Evolutionary conservation across 2,888 invertebrate species (phyloP), one percentile per base, ranked within the genome.

Genomic region (Leucoma salicis): DNA sequence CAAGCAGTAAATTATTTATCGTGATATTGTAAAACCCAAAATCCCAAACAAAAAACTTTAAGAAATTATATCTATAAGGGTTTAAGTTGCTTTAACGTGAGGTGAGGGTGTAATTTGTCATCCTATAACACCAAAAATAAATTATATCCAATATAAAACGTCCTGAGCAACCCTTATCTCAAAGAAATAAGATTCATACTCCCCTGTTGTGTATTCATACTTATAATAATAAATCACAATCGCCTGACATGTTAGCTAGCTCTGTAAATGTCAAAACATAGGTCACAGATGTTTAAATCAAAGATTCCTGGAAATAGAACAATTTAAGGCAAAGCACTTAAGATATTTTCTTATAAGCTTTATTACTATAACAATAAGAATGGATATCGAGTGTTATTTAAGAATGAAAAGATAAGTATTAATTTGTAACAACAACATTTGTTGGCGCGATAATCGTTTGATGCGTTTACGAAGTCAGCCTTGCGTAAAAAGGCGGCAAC

Each of bases 201-300:
- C 13, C 24, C 33, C 38, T 38, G 33, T 25, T 29, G 15, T 11
- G 11, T 2, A 10, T 7, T 21, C 32, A 25, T 35, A 49, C 46
- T 49, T 34, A 39, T 37, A 15, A 40, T 27, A 35, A 42, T 66
- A 66, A 66, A 73, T 73, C 65, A 66, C 48, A 43, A 58, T 56
- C 31, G 40, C 46, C 35, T 56, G 60, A 63, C 63, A 44, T 57
- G 49, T 56, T 29, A 57, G 52, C 60, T 57, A 51, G 54, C 60
- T 66, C 49, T 47, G 55, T 45, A 48, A 56, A 64, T 53, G 70
- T 71, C 71, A 72, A 66, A 71, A 71, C 70, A 67, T 54, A 61
- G 63, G 63, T 65, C 63, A 53, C 55, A 46, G 42, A 50, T 49
- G 51, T 49, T 51, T 69, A 64, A 69, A 70, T 71, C 67, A 63